Base-by-base conservation (phyloP, 2,113 vertebrate genomes). In the Promerops cafer region DNA sequence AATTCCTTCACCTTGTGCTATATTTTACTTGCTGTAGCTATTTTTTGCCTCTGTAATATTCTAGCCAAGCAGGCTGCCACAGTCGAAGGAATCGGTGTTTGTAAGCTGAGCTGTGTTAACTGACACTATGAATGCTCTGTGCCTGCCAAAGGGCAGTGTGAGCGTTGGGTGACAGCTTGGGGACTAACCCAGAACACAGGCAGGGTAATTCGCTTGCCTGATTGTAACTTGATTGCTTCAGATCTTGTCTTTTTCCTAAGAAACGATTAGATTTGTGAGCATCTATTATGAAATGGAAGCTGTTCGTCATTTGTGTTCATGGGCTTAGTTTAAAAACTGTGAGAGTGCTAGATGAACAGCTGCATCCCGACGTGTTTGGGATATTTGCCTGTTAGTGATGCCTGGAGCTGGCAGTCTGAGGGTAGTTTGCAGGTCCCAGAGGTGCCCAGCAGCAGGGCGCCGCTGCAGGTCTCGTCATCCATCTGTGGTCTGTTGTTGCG, bases 401-500 rank as follows among this genome's bases (percentile, higher is more conserved):
- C 8, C 5, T 31, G 17, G 33, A 85, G 31, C 53, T 52, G 42
- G 2, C 37, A 45, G 45, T 33, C 2, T 37, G 21, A 66, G 47
- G 39, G 26, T 16, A 1, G 7, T n/a, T 69, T 27, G 21, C 22
- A 33, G 37, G 40, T 61, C 22, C 6, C 21, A 2, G 49, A 2
- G 22, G 17, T 14, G 31, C 68, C 21, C 1, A 53, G 50, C 42
- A 91, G 50, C 27, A 13, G 49, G 5, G 7, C 4, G 0, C 12
- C 1, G 4, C 5, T 1, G 4, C 30, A 6, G 52, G n/a, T 56
- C 27, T 6, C 0, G 1, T 28, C 3, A 2, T 16, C 28, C 3
- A 2, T 16, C 28, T 44, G 37, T 8, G 6, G 17, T 16, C 17
- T 35, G 12, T 20, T 2, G 0, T 21, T 31, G 6, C 5, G 9